Evolutionary conservation across 2,797 vertebrate species (phyloP).

Genomic region (Micrastur ruficollis): DNA sequence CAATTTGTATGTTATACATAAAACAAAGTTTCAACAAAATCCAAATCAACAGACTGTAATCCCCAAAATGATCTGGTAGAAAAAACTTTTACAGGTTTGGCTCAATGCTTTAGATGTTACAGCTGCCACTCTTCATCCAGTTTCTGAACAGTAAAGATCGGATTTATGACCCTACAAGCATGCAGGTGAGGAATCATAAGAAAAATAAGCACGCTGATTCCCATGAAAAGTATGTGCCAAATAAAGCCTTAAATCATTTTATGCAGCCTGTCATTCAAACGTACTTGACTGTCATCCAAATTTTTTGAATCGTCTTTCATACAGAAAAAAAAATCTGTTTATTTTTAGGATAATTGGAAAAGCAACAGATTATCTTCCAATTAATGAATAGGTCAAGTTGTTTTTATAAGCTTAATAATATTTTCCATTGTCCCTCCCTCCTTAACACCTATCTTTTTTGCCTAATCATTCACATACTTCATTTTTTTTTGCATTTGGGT

Average conservation of each 20-base stretch:
- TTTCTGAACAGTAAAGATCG: not conserved
- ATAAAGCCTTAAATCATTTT: constrained; percentile 52
- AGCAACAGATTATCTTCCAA: constrained; percentile 17
- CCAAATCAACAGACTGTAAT: not conserved
- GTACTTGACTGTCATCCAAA: constrained; percentile 35
- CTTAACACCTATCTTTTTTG: constrained; percentile 24
- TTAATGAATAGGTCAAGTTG: constrained; percentile 31
- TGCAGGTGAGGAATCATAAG: constrained; percentile 18
- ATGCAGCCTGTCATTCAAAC: constrained; percentile 23
- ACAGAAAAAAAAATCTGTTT: constrained; percentile 1
- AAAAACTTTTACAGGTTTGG: not conserved
- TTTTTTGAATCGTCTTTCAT: constrained; percentile 23
- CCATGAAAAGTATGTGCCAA: constrained; percentile 28
- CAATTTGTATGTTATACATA: not conserved
- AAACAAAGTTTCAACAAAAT: not conserved
- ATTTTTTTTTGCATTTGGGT: constrained; percentile 23
- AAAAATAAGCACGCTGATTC: constrained; percentile 41
- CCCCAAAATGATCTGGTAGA: not conserved
- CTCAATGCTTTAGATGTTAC: not conserved
- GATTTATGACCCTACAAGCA: not conserved
- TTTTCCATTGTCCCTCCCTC: constrained; percentile 36
- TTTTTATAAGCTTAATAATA: constrained; percentile 24
- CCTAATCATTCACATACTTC: constrained; percentile 31
- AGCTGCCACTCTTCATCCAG: not conserved
- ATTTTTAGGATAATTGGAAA: constrained; percentile 49